Base-by-base conservation (phyloP, 2,888 invertebrate species). In the Lasioglossum vierecki region DNA sequence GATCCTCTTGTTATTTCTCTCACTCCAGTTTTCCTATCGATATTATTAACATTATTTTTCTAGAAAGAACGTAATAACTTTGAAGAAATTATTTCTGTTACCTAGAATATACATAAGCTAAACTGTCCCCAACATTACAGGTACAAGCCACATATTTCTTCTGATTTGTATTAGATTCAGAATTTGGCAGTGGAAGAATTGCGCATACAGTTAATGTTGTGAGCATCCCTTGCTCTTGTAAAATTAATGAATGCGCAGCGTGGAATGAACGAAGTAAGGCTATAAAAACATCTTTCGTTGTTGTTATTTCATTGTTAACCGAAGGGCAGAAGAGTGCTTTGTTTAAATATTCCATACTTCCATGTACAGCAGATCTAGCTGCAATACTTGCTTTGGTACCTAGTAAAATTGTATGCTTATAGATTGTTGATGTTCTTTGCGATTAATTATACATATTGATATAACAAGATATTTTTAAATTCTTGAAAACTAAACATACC, bases 51-150 rank as follows among this genome's bases (percentile, higher is more conserved):
- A 73, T 78, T 74, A 46, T 15, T 53, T 68, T 30, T 75, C 72
- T 79, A 30, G 15, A n/a, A 60, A 70, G 13, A 57, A 18, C 73
- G 26, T 46, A 44, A 22, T 76, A 70, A 46, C 66, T 35, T 70
- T 39, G 71, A 76, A 53, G 1, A 57, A 39, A 44, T 30, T 53
- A 39, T 84, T 49, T 60, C 4, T 39, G 41, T 90, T 96, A 96
- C 92, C 97, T 96, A 15, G 97, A 96, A 95, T 98, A 98, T 82
- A 98, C 97, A 93, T 98, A 98, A n/a, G 98, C 98, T 88, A 98
- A 96, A 72, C 98, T 98, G 94, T 98, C 98, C 0, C 98, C 98
- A 35, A 98, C 98, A 95, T 98, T 98, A 93, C 98, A 98, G 75
- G 97, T 97, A 94, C 98, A 98, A 63, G 98, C 97, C 73, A 97